A percentile compares a stretch with the other conserved stretches of the same genome.
Conservation (phyloP, 2,113 vertebrate genomes). For the Hemiprocne comata region DNA sequence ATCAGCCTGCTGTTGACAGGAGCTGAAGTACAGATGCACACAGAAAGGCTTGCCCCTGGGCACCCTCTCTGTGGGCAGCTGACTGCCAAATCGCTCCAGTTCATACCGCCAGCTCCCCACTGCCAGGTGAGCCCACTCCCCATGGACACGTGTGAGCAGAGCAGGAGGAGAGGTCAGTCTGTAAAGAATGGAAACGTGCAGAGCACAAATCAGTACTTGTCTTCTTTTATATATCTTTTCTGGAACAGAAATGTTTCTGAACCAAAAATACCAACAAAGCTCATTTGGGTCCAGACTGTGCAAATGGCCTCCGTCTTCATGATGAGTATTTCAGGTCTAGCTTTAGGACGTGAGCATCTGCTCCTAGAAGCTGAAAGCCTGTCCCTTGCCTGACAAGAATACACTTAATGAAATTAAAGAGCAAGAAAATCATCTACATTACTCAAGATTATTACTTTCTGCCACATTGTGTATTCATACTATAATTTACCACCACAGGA, state of each 20-base stretch:
- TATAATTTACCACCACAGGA: conserved; percentile 55
- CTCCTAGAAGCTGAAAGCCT: neutral
- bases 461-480: conserved; percentile 43
- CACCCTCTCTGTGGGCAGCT: neutral
- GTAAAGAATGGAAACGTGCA: neutral
- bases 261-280: neutral
- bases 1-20: neutral
- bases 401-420: conserved; percentile 34
- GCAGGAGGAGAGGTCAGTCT: neutral
- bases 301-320: neutral
- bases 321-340: neutral
- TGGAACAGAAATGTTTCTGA: neutral
- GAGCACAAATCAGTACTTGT: neutral
- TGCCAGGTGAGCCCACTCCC: neutral
- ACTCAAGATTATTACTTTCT: conserved; percentile 60
- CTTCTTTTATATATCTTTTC: neutral
- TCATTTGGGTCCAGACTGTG: neutral
- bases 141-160: rapidly evolving
- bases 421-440: conserved; percentile 43
- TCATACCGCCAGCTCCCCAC: rapidly evolving
- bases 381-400: neutral
- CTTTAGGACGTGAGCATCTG: neutral
- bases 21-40: neutral
- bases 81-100: rapidly evolving
- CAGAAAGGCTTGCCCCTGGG: neutral